These are phyloP conservation scores for Halisarca cf. caerulea DNA, from an alignment of 37 sponge, comb jelly and placozoan genomes.

Conservation along the genomic window DNA sequence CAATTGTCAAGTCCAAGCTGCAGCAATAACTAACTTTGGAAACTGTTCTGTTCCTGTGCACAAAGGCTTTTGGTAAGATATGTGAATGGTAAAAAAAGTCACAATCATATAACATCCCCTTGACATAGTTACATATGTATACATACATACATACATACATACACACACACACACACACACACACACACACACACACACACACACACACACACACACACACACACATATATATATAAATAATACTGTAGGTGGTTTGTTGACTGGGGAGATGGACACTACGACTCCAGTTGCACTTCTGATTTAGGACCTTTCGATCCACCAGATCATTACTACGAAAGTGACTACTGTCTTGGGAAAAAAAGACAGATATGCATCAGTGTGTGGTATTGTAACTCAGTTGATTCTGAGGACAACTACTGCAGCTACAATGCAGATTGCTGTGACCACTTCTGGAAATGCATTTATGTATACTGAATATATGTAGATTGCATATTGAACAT, in stretches of 20 bases:
- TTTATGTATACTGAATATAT: neutral
- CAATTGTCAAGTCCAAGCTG: no score
- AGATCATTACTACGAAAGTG: neutral
- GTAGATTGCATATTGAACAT: no score
- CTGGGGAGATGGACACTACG: neutral
- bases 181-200: no score
- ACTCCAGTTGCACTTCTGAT: neutral
- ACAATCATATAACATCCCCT: no score
- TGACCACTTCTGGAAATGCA: neutral
- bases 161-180: no score
- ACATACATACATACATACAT: no score
- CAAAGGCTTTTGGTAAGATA: neutral
- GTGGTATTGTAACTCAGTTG: neutral
- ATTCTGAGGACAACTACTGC: neutral
- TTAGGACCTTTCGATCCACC: neutral
- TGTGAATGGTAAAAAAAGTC: neutral
- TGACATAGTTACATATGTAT: no score
- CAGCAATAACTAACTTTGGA: no score
- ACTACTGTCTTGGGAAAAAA: neutral
- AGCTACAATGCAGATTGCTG: conserved; percentile 10
- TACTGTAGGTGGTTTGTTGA: conserved; percentile 13
- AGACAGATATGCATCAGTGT: neutral
- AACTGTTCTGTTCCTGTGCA: no score
- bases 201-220: no score
- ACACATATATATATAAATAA: neutral